Evolutionary conservation across 2,888 invertebrate species (phyloP), one percentile per base, ranked within the genome.

Genomic region (Drosophila suboccidentalis): DNA sequence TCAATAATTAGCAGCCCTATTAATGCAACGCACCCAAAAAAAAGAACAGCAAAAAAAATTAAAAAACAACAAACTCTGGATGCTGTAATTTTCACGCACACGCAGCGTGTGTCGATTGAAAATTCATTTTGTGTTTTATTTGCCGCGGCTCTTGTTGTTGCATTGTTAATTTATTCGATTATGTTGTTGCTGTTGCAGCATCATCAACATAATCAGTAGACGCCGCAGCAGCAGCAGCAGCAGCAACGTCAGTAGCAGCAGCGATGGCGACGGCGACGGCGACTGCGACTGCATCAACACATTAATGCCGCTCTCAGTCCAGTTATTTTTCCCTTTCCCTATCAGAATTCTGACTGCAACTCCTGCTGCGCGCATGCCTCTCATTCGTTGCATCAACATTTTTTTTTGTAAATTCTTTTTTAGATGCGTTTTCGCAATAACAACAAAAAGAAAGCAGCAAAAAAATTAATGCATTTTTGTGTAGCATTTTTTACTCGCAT

Each of bases 1-100:
- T 80, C 82, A 87, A 84, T 87, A 89, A 87, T 87, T 89, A 87
- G 86, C 87, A 87, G 82, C 75, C 77, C 70, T 77, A 85, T 87
- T 84, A 82, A 78, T 75, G 82, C 62, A 44, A 32, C 50, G 22
- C 38, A 34, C 26, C 47, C 32, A 39, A 19, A 32, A 22, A 11
- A 39, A 43, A 60, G 44, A 36, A 26, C 26, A 26, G 26, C 26
- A 26, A 41, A 4, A 57, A 34, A 3, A 26, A 36, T n/a, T 1
- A 9, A 3, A 66, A 44, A 39, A 13, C 39, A 29, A 29, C 29
- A 53, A 17, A 53, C 38, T 39, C 36, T 38, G 9, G 13, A 10
- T 36, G 9, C 58, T 51, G 78, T 57, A 65, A 62, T 73, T 78
- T 77, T 49, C 46, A 66, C 64, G 58, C 71, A 65, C 66, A 62